A percentile compares a stretch with the other conserved stretches of the same genome.
These are phyloP conservation scores for Noctua pronuba DNA, from an alignment of 2,888 invertebrate species.

Conservation along the genomic window DNA sequence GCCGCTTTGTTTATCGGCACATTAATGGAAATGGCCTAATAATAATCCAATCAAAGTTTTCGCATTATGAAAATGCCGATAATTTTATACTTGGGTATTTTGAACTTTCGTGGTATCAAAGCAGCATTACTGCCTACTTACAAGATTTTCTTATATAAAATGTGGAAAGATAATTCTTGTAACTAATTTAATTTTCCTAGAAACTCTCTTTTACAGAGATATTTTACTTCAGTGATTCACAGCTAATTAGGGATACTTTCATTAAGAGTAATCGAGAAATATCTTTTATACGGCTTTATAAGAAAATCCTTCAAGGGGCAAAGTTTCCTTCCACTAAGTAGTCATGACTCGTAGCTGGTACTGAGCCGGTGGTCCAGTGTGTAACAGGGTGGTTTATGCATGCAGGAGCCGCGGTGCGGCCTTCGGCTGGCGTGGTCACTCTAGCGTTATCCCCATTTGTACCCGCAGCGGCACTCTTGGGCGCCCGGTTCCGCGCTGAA, in stretches of 20 bases:
- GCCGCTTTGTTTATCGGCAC: slow-evolving; percentile 25
- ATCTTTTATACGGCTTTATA: slow-evolving; percentile 53
- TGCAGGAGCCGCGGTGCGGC: slow-evolving; percentile 91
- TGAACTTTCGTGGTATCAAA: slow-evolving; percentile 64
- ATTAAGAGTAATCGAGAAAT: slow-evolving; percentile 47
- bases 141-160: slow-evolving; percentile 70
- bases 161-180: slow-evolving; percentile 60
- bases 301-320: slow-evolving; percentile 64
- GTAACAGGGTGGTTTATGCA: slow-evolving; percentile 90
- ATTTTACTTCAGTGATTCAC: slow-evolving; percentile 15
- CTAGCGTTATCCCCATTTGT: slow-evolving; percentile 91
- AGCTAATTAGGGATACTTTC: slow-evolving; percentile 14
- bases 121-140: slow-evolving; percentile 55
- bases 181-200: slow-evolving; percentile 30
- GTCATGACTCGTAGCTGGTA: slow-evolving; percentile 62
- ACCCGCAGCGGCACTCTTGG: slow-evolving; percentile 94
- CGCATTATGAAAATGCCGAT: slow-evolving; percentile 37
- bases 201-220: slow-evolving; percentile 9
- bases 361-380: slow-evolving; percentile 63
- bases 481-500: slow-evolving; percentile 95
- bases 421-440: slow-evolving; percentile 91
- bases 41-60: slow-evolving; percentile 55
- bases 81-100: slow-evolving; percentile 49
- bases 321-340: slow-evolving; percentile 60
- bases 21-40: slow-evolving; percentile 24